Conservation (phyloP, 1,140 invertebrate species). For the Drosophila ficusphila region DNA sequence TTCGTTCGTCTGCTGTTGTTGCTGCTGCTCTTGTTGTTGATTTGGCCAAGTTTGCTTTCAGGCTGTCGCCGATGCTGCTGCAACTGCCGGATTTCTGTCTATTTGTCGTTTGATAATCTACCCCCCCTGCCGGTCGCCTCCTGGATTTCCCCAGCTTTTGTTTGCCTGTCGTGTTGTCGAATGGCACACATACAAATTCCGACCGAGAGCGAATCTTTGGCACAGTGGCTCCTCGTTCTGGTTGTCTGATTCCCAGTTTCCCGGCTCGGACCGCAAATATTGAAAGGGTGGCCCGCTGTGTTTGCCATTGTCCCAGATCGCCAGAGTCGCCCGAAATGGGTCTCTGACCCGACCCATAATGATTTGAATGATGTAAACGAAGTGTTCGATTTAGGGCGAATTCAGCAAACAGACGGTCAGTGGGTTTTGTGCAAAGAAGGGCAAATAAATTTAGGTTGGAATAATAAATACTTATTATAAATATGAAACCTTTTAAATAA, state of each 20-base stretch:
- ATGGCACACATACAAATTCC: conserved; percentile 22
- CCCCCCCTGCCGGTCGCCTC: conserved; percentile 26
- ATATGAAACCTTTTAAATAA: no score
- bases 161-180: conserved; percentile 33
- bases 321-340: conserved; percentile 13
- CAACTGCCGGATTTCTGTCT: conserved; percentile 65
- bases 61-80: conserved; percentile 52
- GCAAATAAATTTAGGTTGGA: no score
- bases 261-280: conserved; percentile 41
- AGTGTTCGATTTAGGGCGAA: conserved; percentile 19
- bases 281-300: conserved; percentile 33
- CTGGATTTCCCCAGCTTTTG: conserved; percentile 10
- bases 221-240: conserved; percentile 54
- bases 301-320: conserved; percentile 31
- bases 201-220: conserved; percentile 33
- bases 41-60: conserved; percentile 57
- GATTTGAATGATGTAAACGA: conserved; percentile 41
- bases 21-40: conserved; percentile 48
- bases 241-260: conserved; percentile 6
- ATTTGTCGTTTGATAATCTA: conserved; percentile 74
- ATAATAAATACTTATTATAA: no score
- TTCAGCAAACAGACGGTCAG: neutral
- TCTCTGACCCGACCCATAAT: conserved; percentile 35
- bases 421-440: neutral
- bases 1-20: conserved; percentile 4